These are phyloP conservation scores for Zaprionus lineosus DNA, from an alignment of 2,888 invertebrate species.

Conservation along the genomic window DNA sequence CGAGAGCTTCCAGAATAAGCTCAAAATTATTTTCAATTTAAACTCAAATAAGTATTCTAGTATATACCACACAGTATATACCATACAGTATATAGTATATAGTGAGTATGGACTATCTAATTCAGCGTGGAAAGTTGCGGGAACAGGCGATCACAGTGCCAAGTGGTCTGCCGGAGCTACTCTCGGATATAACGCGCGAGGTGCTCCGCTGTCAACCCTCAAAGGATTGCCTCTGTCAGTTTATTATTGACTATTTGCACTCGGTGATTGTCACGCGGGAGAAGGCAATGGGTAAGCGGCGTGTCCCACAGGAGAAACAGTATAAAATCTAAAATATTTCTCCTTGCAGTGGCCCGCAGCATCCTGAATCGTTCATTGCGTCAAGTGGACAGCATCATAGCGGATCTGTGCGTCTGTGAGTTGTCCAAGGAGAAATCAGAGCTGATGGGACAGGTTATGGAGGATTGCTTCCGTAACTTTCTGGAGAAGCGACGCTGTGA, in stretches of 20 bases:
- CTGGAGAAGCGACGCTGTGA: slow-evolving; percentile 72
- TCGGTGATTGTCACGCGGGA: slow-evolving; percentile 87
- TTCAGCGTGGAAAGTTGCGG: slow-evolving; percentile 77
- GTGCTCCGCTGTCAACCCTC: slow-evolving; percentile 87
- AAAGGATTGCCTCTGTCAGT: slow-evolving; percentile 85
- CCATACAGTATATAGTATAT: too few relatives aligned
- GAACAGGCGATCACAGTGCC: slow-evolving; percentile 84
- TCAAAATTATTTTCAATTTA: slow-evolving; percentile 36
- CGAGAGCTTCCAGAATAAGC: slow-evolving; percentile 16
- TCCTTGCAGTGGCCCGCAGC: slow-evolving; percentile 68
- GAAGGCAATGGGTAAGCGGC: slow-evolving; percentile 71
- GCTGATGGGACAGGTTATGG: slow-evolving; percentile 72
- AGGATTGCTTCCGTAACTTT: slow-evolving; percentile 79
- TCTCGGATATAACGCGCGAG: slow-evolving; percentile 89
- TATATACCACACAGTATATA: not conserved
- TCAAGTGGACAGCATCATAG: slow-evolving; percentile 78
- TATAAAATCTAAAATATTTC: not conserved
- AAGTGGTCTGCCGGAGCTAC: slow-evolving; percentile 87
- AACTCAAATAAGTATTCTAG: slow-evolving; percentile 7
- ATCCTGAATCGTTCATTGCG: slow-evolving; percentile 74
- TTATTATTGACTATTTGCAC: slow-evolving; percentile 88
- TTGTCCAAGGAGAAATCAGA: slow-evolving; percentile 71
- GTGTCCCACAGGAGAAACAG: not conserved
- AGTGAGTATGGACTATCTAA: slow-evolving; percentile 75
- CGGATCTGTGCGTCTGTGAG: slow-evolving; percentile 75